phyloP scores from a whole-genome alignment of 2,888 invertebrate species.

The Protonemura montana region DNA sequence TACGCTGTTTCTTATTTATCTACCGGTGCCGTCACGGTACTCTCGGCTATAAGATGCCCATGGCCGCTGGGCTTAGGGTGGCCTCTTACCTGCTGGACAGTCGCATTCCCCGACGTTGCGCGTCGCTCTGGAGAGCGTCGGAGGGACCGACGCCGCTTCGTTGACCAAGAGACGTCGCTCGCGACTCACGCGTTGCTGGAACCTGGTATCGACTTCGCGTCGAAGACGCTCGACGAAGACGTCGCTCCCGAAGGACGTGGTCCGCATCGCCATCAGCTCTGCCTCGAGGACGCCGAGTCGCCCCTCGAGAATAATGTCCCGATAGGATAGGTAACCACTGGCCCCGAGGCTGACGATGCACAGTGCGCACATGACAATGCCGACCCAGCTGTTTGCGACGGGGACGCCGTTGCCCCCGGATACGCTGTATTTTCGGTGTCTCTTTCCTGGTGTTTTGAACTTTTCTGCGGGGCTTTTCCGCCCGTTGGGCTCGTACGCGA shows the following conservation, averaged over 20 bases:
- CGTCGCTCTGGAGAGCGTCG: constrained; percentile 26
- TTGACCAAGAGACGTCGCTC: constrained; percentile 53
- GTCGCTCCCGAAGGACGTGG: constrained; percentile 56
- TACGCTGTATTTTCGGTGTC: constrained; percentile 24
- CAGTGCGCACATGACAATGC: constrained; percentile 67
- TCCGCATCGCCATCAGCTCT: constrained; percentile 60
- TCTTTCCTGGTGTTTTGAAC: constrained; percentile 20
- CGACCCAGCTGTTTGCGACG: not conserved
- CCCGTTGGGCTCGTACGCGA: constrained; percentile 41
- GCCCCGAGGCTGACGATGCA: constrained; percentile 70
- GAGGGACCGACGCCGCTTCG: constrained; percentile 45
- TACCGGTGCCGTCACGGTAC: not conserved
- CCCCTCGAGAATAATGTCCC: constrained; percentile 64
- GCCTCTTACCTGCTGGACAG: constrained; percentile 77
- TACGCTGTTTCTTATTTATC: not conserved
- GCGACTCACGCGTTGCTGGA: constrained; percentile 58
- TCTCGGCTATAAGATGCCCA: no score
- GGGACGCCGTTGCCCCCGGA: not conserved
- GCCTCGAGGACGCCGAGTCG: constrained; percentile 65
- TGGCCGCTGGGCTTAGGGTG: no score
- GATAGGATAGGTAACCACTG: constrained; percentile 68
- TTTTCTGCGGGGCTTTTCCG: constrained; percentile 27
- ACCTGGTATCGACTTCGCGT: constrained; percentile 62
- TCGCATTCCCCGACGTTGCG: constrained; percentile 71
- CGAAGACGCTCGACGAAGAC: constrained; percentile 65